Base-by-base conservation (phyloP, 2,888 invertebrate genomes). In the Phorcus lineatus region DNA sequence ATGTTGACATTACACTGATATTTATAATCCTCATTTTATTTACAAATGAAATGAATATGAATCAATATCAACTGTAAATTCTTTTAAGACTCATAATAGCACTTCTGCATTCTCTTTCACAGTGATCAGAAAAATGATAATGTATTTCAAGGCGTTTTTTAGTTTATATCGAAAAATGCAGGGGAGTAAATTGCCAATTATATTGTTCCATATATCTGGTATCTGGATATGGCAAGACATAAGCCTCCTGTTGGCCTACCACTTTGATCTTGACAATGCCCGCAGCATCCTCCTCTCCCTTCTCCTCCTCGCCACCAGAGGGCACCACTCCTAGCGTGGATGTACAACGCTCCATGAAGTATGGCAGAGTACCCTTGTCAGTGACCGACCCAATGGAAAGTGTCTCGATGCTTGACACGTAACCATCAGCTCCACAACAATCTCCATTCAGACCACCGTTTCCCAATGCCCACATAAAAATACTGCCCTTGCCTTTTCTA, bases 391-490 rank as follows among this genome's bases (percentile, higher is more conserved):
- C 92, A 19, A 91, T 84, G 9, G 92, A 90, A 52, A 92, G 81
- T 17, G 92, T 90, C 80, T 92, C 89, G 4, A 88, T 86, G 77
- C 91, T 90, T 28, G 88, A 86, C 2, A 92, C 92, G 79, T 92
- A 93, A 66, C 93, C 93, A 81, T 93, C 93, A 36, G 90, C 89
- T 28, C 87, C 91, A 83, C 93, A 93, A 82, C 89, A 87, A 79
- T 93, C 93, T 17, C 84, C 86, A 19, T 86, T 82, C 57, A 82
- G 76, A 0, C 93, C 92, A 11, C 93, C 93, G 82, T 93, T 93
- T 47, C 93, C 93, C 7, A 92, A 90, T 0, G 93, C 92, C 92
- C 92, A 93, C 9, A 92, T 90, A 84, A 85, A 92, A 28, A 93
- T 88, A 66, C 83, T 88, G 3, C 93, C 93, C 53, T 86, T 85